Conservation (phyloP, 2,888 invertebrate species). For the Drosophila pseudotakahashii region DNA sequence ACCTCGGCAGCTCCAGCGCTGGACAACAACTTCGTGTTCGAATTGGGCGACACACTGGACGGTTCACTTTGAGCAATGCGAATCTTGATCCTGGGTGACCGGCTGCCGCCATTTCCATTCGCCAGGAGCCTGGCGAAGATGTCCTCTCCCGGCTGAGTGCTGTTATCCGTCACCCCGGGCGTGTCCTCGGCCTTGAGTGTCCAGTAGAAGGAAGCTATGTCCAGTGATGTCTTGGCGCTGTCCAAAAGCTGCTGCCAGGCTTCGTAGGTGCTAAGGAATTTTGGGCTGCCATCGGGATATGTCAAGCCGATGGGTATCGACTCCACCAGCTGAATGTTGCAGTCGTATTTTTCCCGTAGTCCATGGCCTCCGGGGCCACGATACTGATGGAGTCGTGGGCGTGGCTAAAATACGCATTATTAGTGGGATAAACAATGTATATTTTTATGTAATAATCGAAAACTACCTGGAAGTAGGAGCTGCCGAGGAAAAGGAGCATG, state of each 20-base stretch:
- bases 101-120: conserved; percentile 86
- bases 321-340: conserved; percentile 91
- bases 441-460: no score
- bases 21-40: conserved; percentile 54
- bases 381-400: conserved; percentile 16
- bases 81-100: conserved; percentile 85
- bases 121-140: conserved; percentile 92
- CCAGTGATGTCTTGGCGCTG: conserved; percentile 90
- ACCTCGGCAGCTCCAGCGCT: conserved; percentile 89
- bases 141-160: conserved; percentile 92
- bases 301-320: conserved; percentile 95
- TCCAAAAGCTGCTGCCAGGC: conserved; percentile 93
- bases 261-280: conserved; percentile 89
- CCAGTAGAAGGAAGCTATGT: conserved; percentile 98
- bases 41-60: conserved; percentile 87
- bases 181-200: conserved; percentile 92
- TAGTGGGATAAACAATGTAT: neutral
- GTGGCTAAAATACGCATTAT: conserved; percentile 21
- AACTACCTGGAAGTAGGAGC: conserved; percentile 28
- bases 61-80: conserved; percentile 95
- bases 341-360: conserved; percentile 20
- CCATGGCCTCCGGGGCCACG: conserved; percentile 33
- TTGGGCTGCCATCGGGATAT: conserved; percentile 87
- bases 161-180: conserved; percentile 88
- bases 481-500: conserved; percentile 59